These are phyloP conservation scores for Elysia chlorotica DNA, from an alignment of 1,140 invertebrate genomes.

Conservation along the genomic window DNA sequence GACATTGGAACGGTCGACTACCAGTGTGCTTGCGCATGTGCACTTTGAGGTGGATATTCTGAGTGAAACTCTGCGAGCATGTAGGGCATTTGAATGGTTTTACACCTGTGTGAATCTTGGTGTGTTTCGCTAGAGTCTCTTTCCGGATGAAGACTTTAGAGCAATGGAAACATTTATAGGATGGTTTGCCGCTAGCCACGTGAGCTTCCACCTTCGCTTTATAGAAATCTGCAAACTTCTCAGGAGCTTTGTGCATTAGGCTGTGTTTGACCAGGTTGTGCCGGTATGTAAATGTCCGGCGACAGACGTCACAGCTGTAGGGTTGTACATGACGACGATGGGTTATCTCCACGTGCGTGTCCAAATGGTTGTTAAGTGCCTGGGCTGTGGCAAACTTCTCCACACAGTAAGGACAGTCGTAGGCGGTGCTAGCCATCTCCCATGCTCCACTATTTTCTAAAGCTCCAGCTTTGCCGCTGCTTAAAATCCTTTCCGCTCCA, in stretches of 20 bases:
- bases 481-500: background rate
- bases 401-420: slow-evolving; percentile 26
- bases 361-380: slow-evolving; percentile 25
- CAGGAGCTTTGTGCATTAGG: slow-evolving; percentile 14
- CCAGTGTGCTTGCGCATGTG: slow-evolving; percentile 29
- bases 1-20: slow-evolving; percentile 26
- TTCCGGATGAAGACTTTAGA: slow-evolving; percentile 26
- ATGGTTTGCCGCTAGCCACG: slow-evolving; percentile 24
- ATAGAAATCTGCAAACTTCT: slow-evolving; percentile 20
- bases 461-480: background rate
- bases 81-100: slow-evolving; percentile 19
- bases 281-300: slow-evolving; percentile 25
- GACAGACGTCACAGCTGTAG: slow-evolving; percentile 21
- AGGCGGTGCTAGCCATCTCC: background rate
- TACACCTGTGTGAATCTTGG: slow-evolving; percentile 22
- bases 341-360: slow-evolving; percentile 21
- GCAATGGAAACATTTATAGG: slow-evolving; percentile 18
- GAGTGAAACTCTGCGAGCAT: slow-evolving; percentile 23
- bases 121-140: slow-evolving; percentile 26
- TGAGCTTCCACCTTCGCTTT: slow-evolving; percentile 15
- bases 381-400: slow-evolving; percentile 27
- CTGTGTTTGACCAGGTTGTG: slow-evolving; percentile 27
- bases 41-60: slow-evolving; percentile 29
- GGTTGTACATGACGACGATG: slow-evolving; percentile 29
- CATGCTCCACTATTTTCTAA: too few species aligned